A percentile compares a stretch with the other conserved stretches of the same genome.
Conservation (phyloP, 2,888 invertebrate genomes). For the Osedax frankpressi region DNA sequence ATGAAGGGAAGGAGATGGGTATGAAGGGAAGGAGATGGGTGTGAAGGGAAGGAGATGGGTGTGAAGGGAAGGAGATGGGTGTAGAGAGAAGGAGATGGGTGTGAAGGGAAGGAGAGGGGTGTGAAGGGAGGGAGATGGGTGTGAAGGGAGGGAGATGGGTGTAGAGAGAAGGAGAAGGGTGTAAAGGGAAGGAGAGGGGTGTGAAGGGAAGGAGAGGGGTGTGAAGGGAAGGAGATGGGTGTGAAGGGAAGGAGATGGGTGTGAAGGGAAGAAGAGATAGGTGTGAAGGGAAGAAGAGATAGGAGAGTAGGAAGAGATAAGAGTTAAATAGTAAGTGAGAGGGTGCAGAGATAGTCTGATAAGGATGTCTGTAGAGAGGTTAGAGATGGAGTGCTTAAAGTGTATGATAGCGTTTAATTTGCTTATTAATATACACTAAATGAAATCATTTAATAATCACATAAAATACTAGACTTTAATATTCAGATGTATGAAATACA, state of each 20-base stretch:
- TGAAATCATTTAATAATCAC: no score
- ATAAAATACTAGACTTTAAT: no score
- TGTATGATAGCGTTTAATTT: no score
- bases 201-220: no score
- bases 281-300: neutral
- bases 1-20: neutral
- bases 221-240: no score
- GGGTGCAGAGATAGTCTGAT: no score
- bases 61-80: neutral
- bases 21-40: neutral
- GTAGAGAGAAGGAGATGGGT: neutral
- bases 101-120: neutral
- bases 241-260: neutral
- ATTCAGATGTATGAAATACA: no score
- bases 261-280: neutral
- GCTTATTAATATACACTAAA: no score
- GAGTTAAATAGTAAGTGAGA: neutral
- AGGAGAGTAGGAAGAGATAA: neutral
- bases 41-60: neutral
- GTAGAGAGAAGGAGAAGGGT: neutral
- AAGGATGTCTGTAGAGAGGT: no score
- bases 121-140: neutral
- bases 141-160: neutral
- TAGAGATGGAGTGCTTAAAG: no score
- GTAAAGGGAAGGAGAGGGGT: no score